These are phyloP conservation scores for Callorhinus ursinus DNA, from an alignment of 2,113 vertebrate species.

Conservation along the genomic window DNA sequence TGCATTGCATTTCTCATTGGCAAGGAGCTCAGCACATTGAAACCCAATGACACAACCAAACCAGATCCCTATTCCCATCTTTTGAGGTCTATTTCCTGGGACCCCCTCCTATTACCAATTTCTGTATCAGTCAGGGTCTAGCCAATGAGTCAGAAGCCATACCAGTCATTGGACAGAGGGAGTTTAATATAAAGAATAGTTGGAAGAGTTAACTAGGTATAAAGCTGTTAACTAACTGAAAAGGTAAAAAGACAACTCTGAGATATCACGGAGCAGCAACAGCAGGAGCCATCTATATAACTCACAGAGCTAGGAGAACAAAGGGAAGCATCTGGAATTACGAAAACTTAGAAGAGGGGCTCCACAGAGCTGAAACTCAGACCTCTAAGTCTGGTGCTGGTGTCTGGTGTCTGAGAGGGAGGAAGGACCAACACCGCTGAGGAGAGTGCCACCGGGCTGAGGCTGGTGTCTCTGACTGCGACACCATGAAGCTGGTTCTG, in stretches of 20 bases:
- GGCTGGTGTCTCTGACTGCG: neutral
- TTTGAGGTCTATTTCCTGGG: neutral
- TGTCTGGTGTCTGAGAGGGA: neutral
- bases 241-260: neutral
- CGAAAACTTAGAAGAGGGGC: neutral
- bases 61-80: neutral
- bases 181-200: slow-evolving; percentile 30
- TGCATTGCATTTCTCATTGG: neutral
- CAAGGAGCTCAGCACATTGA: neutral
- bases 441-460: neutral
- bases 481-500: neutral
- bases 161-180: neutral
- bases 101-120: neutral
- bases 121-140: neutral
- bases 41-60: neutral
- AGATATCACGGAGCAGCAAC: neutral
- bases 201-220: neutral
- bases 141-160: neutral
- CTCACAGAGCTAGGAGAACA: neutral
- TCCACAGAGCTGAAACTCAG: neutral
- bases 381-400: neutral
- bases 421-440: neutral
- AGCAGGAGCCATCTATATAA: neutral
- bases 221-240: neutral
- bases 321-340: neutral